Evolutionary conservation across 2,797 vertebrate genomes (phyloP), one percentile per base, ranked within the genome.

Genomic region (Liparis tanakae): DNA sequence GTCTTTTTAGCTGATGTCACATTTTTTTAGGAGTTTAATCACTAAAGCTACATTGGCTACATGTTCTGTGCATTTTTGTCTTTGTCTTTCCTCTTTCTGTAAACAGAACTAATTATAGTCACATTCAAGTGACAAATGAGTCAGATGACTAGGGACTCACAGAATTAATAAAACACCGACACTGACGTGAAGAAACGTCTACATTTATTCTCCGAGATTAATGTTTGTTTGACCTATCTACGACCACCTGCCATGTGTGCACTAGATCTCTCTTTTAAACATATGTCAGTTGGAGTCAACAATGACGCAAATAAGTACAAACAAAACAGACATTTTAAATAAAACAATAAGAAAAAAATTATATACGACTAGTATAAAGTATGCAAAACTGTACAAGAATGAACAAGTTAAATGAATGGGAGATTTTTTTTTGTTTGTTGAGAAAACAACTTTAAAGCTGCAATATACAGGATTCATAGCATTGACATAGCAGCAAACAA

Each of bases 81-180:
- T 65, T 69, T 65, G 39, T 34, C 22, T 14, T 53, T 62, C 58
- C 22, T 63, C 41, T 39, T 56, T 63, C 43, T 54, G 30, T 53
- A 44, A 33, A 62, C 34, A 39, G 51, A 30, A 48, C 10, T 10
- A 39, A n/a, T 7, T 39, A 30, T 30, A 3, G 33, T 43, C 5
- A 55, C 18, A 57, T 57, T 50, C 44, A 17, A 48, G 46, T 48
- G 46, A 9, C 18, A 48, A 48, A 50, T 50, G 3, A 50, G n/a
- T n/a, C 48, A 46, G 7, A 8, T 46, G 17, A 46, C 48, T 20
- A 20, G 18, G 7, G 18, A 20, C 12, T 9, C 25, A 55, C 50
- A 43, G 22, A 36, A 54, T n/a, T 51, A 51, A 20, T 51, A n/a
- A 51, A 30, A 30, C 9, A 51, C 10, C 10, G n/a, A 51, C n/a